Evolutionary conservation across 2,888 invertebrate genomes (phyloP), one percentile per base, ranked within the genome.

Genomic region (Cephus nigrinus): DNA sequence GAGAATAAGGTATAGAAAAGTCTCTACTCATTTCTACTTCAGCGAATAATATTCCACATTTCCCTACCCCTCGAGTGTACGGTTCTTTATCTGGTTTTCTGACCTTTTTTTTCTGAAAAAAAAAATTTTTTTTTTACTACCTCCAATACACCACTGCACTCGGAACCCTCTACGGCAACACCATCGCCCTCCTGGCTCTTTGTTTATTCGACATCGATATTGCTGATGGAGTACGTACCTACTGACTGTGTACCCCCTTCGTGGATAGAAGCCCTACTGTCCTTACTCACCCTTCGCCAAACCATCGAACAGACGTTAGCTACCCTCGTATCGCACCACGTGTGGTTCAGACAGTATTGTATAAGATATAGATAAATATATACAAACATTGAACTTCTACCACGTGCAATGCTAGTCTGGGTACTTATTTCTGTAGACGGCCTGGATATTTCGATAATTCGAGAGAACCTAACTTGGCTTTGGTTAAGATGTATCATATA

Each of bases 191-290:
- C 55, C 40, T 68, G 35, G 73, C 69, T 68, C 71, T 77, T 81
- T 81, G 79, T 81, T 83, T 83, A 78, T 80, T 78, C 80, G 75
- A 76, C 69, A 78, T 79, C 77, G 78, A 82, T 82, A 81, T 81
- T 78, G 75, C 77, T 15, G 34, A 35, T 79, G 71, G 69, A 55
- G 11, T 68, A 76, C 72, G 23, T 55, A 23, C 40, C 40, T 23
- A 23, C 40, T 40, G 40, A 40, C 40, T 55, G 40, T 2, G 2
- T 9, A 4, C 40, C 4, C 1, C 40, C 23, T 23, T 23, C 23
- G 5, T 55, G 40, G 5, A 55, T 5, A 55, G 40, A 55, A 55
- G 23, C 40, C 40, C 40, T 55, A 55, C 23, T 55, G 15, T 55
- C 40, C 40, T 55, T 55, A 55, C 23, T 55, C 40, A 23, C 23